These are phyloP conservation scores for Agonopterix subpropinquella DNA, from an alignment of 2,888 invertebrate species.

Conservation along the genomic window DNA sequence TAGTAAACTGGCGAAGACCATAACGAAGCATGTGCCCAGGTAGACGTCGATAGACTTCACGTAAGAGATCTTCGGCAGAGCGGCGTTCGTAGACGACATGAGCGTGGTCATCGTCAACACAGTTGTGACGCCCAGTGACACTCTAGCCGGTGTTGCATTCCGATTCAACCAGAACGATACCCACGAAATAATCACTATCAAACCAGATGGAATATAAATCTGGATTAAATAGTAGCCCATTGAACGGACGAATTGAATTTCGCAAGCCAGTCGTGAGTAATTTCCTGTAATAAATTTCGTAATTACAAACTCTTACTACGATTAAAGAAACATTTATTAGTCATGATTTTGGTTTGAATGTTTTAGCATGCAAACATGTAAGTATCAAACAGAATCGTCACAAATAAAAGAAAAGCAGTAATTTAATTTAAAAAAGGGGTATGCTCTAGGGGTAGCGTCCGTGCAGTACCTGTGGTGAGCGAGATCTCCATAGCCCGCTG, in stretches of 20 bases:
- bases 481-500: slow-evolving; percentile 96
- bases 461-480: slow-evolving; percentile 91
- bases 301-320: not conserved
- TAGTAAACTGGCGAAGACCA: slow-evolving; percentile 98
- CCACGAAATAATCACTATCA: slow-evolving; percentile 98
- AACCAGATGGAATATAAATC: slow-evolving; percentile 97
- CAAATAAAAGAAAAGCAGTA: not conserved
- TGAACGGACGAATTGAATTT: slow-evolving; percentile 97
- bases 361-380: no score
- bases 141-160: slow-evolving; percentile 95
- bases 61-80: slow-evolving; percentile 98
- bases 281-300: slow-evolving; percentile 79
- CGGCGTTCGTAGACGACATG: slow-evolving; percentile 97
- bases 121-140: slow-evolving; percentile 95
- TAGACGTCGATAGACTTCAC: slow-evolving; percentile 98
- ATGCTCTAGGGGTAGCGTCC: slow-evolving; percentile 14
- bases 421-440: no score
- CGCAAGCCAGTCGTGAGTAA: slow-evolving; percentile 96
- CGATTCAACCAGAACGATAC: slow-evolving; percentile 97
- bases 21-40: slow-evolving; percentile 98
- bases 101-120: slow-evolving; percentile 98
- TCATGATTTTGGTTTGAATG: no score
- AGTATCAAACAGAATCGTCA: not conserved
- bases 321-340: not conserved
- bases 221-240: slow-evolving; percentile 99